Evolutionary conservation across 2,888 invertebrate genomes (phyloP).

Genomic region (Heliconius aoede): DNA sequence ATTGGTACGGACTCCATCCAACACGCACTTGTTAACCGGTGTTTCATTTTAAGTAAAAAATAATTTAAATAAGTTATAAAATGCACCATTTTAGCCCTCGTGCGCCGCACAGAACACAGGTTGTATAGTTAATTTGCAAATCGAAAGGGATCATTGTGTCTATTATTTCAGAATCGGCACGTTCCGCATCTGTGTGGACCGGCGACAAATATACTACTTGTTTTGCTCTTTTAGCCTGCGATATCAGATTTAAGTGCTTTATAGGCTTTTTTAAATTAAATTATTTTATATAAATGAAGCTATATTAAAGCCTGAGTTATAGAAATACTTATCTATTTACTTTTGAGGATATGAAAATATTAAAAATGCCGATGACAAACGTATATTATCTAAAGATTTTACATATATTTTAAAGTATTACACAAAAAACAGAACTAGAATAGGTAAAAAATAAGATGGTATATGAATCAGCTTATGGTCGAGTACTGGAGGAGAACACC

Average conservation of each 20-base stretch:
- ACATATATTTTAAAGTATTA: background rate
- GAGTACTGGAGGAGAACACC: constrained; percentile 20
- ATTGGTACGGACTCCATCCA: too few relatives aligned
- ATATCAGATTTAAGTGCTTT: background rate
- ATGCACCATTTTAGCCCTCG: constrained; percentile 45
- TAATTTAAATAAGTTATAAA: background rate
- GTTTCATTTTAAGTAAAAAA: too few relatives aligned
- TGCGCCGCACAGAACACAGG: constrained; percentile 49
- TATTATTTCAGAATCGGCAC: constrained; percentile 67
- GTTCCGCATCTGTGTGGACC: constrained; percentile 53
- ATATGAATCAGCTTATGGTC: background rate
- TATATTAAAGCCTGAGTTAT: too few relatives aligned
- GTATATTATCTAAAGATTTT: too few relatives aligned
- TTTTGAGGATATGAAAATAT: too few relatives aligned
- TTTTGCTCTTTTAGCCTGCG: constrained; percentile 20
- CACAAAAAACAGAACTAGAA: background rate
- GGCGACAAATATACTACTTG: background rate
- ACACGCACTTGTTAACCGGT: too few relatives aligned
- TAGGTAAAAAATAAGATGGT: too few relatives aligned
- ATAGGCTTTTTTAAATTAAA: background rate
- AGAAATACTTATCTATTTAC: too few relatives aligned
- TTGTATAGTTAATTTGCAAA: constrained; percentile 61
- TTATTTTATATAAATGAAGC: too few relatives aligned
- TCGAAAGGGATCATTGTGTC: constrained; percentile 57
- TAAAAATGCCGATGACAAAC: too few relatives aligned